These are phyloP conservation scores for Hestina assimilis DNA, from an alignment of 1,140 invertebrate genomes.

Conservation along the genomic window DNA sequence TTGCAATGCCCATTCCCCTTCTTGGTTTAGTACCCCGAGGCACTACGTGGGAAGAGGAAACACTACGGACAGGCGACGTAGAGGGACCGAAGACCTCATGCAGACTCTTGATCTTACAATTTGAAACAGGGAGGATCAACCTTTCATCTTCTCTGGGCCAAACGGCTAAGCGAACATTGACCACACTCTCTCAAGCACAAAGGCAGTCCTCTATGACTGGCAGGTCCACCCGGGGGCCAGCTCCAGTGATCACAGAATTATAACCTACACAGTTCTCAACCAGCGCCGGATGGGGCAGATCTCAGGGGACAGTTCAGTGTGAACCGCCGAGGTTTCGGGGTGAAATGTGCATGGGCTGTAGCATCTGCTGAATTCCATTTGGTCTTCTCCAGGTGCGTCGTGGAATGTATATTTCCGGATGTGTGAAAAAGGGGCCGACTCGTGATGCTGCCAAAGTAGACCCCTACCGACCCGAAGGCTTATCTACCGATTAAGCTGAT, in stretches of 20 bases:
- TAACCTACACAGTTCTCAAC: constrained; percentile 11
- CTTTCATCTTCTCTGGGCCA: constrained; percentile 10
- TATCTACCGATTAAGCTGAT: constrained; percentile 62
- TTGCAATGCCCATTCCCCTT: constrained; percentile 12
- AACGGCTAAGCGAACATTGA: constrained; percentile 20
- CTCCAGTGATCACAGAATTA: constrained; percentile 12
- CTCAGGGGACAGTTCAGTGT: too few relatives aligned
- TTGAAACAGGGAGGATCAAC: constrained; percentile 5
- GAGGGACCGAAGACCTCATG: constrained; percentile 3
- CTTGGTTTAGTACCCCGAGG: neutral
- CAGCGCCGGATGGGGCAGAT: too few relatives aligned
- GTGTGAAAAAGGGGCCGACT: constrained; percentile 59
- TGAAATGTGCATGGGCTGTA: constrained; percentile 26
- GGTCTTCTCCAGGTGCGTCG: constrained; percentile 35
- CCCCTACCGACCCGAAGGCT: constrained; percentile 40
- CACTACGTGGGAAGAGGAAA: constrained; percentile 7
- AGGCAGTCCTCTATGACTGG: neutral
- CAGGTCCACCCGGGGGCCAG: constrained; percentile 13
- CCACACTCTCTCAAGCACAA: constrained; percentile 1
- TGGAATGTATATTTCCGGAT: constrained; percentile 45
- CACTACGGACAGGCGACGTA: neutral
- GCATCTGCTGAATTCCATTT: constrained; percentile 9
- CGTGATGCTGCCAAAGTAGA: constrained; percentile 47
- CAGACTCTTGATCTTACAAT: neutral
- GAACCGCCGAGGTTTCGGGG: too few relatives aligned